Evolutionary conservation across 2,113 vertebrate genomes (phyloP).

Genomic region (Laticauda colubrina): DNA sequence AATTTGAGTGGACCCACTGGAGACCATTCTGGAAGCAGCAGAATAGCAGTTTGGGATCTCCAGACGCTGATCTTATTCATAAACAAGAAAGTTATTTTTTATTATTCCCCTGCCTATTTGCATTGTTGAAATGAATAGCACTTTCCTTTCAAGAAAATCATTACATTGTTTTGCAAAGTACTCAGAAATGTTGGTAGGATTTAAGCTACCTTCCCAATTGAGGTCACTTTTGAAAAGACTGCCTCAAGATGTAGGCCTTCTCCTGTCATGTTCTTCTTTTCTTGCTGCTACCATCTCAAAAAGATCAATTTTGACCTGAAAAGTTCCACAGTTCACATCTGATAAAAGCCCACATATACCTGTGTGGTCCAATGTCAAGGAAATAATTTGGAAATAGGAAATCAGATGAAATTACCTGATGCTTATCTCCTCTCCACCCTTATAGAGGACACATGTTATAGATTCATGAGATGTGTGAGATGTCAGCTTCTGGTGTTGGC

Average conservation of each 20-base stretch:
- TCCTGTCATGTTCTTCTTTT: background rate
- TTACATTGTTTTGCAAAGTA: background rate
- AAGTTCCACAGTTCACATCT: conserved; percentile 34
- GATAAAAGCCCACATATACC: conserved; percentile 25
- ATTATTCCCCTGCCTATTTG: background rate
- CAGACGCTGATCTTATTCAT: background rate
- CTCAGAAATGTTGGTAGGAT: background rate
- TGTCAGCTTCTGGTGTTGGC: conserved; percentile 6
- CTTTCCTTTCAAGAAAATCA: background rate
- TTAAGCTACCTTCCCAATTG: background rate
- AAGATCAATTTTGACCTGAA: conserved; percentile 1
- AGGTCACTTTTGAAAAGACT: background rate
- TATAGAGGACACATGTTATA: conserved; percentile 33
- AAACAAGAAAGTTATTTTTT: conserved; percentile 53
- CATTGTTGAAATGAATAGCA: background rate
- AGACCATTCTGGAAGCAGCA: background rate
- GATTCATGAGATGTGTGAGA: conserved; percentile 34
- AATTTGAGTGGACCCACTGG: background rate
- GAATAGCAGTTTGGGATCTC: background rate
- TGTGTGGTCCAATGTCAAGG: conserved; percentile 62
- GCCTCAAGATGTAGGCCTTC: accelerated
- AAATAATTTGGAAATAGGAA: conserved; percentile 51
- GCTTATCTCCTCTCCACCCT: conserved; percentile 44
- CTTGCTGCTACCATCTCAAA: background rate
- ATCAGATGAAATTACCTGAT: conserved; percentile 50